Conservation (phyloP, 2,888 invertebrate genomes). For the Atethmia centrago region DNA sequence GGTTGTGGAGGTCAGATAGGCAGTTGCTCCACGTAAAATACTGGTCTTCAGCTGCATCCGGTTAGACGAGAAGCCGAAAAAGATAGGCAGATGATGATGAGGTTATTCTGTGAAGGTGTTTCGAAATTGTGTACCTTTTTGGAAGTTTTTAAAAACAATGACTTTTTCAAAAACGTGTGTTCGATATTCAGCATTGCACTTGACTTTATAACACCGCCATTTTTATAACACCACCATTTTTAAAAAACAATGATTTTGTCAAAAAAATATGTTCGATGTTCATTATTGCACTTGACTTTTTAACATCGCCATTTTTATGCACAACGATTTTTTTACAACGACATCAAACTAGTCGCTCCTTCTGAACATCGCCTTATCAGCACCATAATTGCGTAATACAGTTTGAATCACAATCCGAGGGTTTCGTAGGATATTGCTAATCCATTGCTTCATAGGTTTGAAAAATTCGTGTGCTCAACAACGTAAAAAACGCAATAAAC, state of each 20-base stretch:
- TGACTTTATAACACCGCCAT: too few species aligned
- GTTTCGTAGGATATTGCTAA: too few species aligned
- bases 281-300: not conserved
- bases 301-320: not conserved
- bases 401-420: too few species aligned
- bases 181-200: not conserved
- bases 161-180: not conserved
- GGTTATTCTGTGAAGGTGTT: not conserved
- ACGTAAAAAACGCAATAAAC: too few species aligned
- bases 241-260: not conserved
- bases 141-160: not conserved
- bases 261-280: not conserved
- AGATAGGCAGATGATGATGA: too few species aligned
- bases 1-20: too few species aligned
- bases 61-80: too few species aligned
- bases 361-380: slow-evolving; percentile 43
- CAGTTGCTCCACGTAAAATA: too few species aligned
- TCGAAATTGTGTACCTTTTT: not conserved
- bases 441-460: too few species aligned
- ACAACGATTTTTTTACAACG: not conserved
- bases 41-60: too few species aligned
- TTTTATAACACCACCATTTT: not conserved
- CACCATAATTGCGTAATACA: too few species aligned
- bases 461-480: too few species aligned
- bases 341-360: not conserved